Base-by-base conservation (phyloP, 2,888 invertebrate genomes). In the Darwinula stevensoni region DNA sequence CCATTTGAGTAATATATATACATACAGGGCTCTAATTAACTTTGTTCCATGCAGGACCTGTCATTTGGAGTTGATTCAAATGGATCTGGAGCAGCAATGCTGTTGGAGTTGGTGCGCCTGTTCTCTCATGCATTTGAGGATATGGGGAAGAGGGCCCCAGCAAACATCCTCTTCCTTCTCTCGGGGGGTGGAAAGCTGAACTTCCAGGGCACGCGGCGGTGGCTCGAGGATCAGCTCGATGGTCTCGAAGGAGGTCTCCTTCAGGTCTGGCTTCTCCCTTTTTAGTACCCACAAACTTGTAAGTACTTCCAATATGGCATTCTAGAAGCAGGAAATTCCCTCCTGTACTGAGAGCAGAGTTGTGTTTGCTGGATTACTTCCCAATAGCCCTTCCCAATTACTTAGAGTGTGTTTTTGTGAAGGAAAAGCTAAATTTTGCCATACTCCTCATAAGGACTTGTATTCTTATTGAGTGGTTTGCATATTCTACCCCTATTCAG, bases 191-290 rank as follows among this genome's bases (percentile, higher is more conserved):
- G 94, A 3, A 74, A 82, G 48, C 61, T 73, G 26, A 97, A 91
- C 57, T 97, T 78, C 48, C 76, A 82, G 50, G 84, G 91, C 1
- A 71, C 76, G 27, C 86, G 88, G 53, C 80, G 82, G 45, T 94
- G 86, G 80, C 58, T 94, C 11, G 86, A 88, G 46, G 80, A 84
- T 46, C 76, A 80, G 45, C 49, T 80, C 36, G 91, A 94, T 47
- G 66, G 65, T 0, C 50, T 63, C 12, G 71, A 72, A 40, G 63
- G 63, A 29, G 61, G 67, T 2, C 46, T 67, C 30, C 55, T 70
- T 38, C 75, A 72, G 61, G 80, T 76, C 22, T 15, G n/a, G n/a
- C 14, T 22, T 4, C 14, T 11, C n/a, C 12, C 29, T 34, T n/a
- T 12, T 5, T 3, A 17, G 33, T 12, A 17, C 16, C 33, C 14